These are phyloP conservation scores for Alauda arvensis DNA, from an alignment of 2,797 vertebrate genomes.

Conservation along the genomic window DNA sequence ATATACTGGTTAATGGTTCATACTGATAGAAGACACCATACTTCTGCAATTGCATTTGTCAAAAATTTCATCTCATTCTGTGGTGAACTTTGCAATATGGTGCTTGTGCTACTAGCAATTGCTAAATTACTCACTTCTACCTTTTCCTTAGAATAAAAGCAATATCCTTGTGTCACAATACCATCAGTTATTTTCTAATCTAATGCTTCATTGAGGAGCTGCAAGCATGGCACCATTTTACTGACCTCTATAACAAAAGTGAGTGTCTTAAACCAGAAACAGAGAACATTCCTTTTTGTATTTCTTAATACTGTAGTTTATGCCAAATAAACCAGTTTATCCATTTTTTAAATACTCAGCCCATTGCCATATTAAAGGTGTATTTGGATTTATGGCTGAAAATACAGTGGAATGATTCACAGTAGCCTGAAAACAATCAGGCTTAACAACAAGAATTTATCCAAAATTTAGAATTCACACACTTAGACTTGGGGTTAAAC, in stretches of 20 bases:
- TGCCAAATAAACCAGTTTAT: background rate
- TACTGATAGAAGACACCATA: conserved; percentile 41
- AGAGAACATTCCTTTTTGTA: background rate
- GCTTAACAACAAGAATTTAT: background rate
- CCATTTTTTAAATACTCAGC: background rate
- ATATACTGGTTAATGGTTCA: conserved; percentile 35
- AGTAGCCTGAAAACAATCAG: background rate
- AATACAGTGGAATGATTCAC: background rate
- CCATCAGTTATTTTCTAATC: conserved; percentile 69
- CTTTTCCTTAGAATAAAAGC: conserved; percentile 66
- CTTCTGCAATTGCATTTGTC: conserved; percentile 36
- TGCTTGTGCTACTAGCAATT: conserved; percentile 57
- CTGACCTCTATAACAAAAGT: background rate
- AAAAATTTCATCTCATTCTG: conserved; percentile 50
- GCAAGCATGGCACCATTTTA: background rate
- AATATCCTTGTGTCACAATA: conserved; percentile 37
- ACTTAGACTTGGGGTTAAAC: background rate
- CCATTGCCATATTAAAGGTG: background rate
- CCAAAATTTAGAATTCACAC: background rate
- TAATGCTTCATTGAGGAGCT: conserved; percentile 55
- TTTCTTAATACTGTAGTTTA: background rate
- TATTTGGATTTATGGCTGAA: background rate
- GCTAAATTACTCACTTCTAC: conserved; percentile 67
- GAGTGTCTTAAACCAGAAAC: conserved; percentile 8
- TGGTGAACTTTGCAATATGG: conserved; percentile 38